Percentiles rank a stretch among this genome's conserved stretches.
Evolutionary conservation across 2,113 vertebrate genomes (phyloP).

Genomic region (Cromileptes altivelis): DNA sequence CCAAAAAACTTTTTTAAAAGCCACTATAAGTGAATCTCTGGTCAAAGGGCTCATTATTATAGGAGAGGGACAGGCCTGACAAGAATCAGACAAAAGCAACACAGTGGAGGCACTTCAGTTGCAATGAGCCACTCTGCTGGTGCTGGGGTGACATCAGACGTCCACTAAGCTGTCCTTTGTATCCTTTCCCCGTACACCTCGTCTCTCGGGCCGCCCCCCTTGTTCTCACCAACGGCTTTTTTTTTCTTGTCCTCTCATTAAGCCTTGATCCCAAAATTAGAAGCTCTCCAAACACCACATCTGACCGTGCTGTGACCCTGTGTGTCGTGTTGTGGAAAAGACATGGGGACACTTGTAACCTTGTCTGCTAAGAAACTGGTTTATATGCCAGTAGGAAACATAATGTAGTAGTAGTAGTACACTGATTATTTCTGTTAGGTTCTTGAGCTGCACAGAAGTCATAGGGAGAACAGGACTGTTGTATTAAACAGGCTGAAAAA

Average conservation of each 20-base stretch:
- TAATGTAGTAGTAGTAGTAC: neutral
- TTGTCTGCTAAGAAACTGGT: neutral
- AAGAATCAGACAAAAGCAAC: constrained; percentile 63
- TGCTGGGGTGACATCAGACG: constrained; percentile 71
- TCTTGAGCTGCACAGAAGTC: neutral
- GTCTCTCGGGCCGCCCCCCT: constrained; percentile 71
- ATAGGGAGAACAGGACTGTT: neutral
- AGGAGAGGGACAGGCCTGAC: constrained; percentile 41
- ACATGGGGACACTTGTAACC: neutral
- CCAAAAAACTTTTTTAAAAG: neutral
- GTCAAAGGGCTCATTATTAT: constrained; percentile 69
- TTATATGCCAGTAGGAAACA: neutral
- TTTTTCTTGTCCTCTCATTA: constrained; percentile 82
- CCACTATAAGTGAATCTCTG: constrained; percentile 58
- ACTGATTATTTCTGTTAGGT: neutral
- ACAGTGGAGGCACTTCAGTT: constrained; percentile 54
- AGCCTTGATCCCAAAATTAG: constrained; percentile 71
- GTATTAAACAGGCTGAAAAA: no score
- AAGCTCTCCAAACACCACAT: constrained; percentile 44
- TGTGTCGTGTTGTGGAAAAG: constrained; percentile 57
- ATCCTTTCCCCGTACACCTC: constrained; percentile 30
- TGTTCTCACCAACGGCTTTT: constrained; percentile 79
- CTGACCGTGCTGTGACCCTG: constrained; percentile 71
- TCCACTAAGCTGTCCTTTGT: constrained; percentile 76
- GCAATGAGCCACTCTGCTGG: constrained; percentile 54